phyloP scores from a whole-genome alignment of 2,113 vertebrate genomes.

The Lasiurus borealis region DNA sequence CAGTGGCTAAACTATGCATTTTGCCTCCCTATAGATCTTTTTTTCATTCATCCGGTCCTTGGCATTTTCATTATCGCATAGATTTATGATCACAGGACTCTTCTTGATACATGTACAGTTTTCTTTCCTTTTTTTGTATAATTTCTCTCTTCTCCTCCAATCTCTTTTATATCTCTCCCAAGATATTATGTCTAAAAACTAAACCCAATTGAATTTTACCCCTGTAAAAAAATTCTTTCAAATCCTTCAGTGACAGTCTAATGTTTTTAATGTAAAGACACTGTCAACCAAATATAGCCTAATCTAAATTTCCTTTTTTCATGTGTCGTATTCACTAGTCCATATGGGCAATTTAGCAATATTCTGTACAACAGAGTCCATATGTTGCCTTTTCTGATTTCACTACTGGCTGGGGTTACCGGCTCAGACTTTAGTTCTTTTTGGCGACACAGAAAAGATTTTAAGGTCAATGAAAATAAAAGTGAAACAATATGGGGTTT shows the following conservation, averaged over 20 bases:
- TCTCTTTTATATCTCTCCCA: neutral
- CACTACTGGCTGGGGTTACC: too few relatives aligned
- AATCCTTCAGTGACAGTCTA: neutral
- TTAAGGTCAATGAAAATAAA: too few relatives aligned
- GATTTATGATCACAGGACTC: neutral
- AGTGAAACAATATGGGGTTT: too few relatives aligned
- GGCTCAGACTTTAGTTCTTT: too few relatives aligned
- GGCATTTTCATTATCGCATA: neutral
- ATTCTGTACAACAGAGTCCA: neutral
- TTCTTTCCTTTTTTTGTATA: neutral
- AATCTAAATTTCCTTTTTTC: neutral
- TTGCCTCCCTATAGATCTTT: neutral
- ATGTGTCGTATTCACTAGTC: neutral
- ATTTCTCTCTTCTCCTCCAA: neutral
- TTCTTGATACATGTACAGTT: neutral
- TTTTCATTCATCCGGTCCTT: neutral
- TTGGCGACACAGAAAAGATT: too few relatives aligned
- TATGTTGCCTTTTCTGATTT: neutral
- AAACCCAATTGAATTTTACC: slow-evolving; percentile 2
- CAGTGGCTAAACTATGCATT: neutral
- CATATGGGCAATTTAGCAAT: neutral
- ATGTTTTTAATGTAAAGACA: neutral
- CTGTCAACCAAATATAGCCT: neutral
- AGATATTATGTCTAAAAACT: neutral
- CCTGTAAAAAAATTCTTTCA: neutral